A percentile compares a stretch with the other conserved stretches of the same genome.
Evolutionary conservation across 2,113 vertebrate genomes (phyloP).

Genomic region (Nothobranchius kuhntae): DNA sequence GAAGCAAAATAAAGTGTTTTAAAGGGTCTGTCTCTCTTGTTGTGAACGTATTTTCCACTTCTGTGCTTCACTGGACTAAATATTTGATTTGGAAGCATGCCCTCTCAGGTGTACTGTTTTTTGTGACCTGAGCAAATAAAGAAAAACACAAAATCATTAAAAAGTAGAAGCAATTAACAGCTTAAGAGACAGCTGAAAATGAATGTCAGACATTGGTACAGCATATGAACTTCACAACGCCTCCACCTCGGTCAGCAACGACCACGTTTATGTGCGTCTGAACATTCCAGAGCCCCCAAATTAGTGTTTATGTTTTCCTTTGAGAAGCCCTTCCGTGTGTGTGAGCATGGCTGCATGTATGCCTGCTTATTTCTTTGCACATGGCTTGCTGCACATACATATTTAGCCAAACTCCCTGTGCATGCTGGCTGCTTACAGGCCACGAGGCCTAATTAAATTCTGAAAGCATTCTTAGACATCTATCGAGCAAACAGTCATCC

Average conservation of each 20-base stretch:
- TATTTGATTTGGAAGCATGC: background rate
- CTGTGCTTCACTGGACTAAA: no score
- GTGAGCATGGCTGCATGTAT: constrained; percentile 41
- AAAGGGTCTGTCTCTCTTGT: no score
- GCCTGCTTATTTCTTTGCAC: constrained; percentile 56
- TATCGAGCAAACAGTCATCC: constrained; percentile 2
- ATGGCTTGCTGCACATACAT: constrained; percentile 54
- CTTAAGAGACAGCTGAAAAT: background rate
- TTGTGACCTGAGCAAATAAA: no score
- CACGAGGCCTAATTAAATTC: background rate
- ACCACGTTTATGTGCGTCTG: constrained; percentile 22
- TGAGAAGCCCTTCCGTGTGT: constrained; percentile 48
- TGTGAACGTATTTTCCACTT: no score
- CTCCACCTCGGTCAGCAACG: constrained; percentile 8
- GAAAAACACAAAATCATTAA: no score
- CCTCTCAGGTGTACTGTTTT: no score
- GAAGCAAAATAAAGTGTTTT: no score
- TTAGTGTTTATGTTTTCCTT: constrained; percentile 28
- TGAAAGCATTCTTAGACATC: background rate
- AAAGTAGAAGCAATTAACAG: background rate
- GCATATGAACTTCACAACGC: background rate
- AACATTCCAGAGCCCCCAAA: constrained; percentile 17
- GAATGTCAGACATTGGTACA: background rate
- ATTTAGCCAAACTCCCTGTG: background rate
- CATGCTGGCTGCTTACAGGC: background rate